These are phyloP conservation scores for Glyptemys insculpta DNA, from an alignment of 2,797 vertebrate genomes.

Conservation along the genomic window DNA sequence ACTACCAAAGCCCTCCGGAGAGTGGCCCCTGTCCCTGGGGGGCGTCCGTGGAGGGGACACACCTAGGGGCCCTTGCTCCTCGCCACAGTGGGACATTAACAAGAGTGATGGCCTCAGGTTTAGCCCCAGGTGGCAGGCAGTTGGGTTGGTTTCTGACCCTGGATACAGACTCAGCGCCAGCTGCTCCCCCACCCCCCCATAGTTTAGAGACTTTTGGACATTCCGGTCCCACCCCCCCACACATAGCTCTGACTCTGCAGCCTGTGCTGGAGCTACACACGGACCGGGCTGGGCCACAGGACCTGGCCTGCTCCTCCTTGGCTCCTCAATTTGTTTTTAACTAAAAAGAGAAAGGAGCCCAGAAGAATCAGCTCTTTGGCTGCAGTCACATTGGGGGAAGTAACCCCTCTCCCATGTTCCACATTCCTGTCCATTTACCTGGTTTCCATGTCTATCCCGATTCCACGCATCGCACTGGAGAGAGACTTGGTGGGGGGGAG, in stretches of 20 bases:
- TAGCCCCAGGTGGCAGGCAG: constrained; percentile 6
- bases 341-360: constrained; percentile 32
- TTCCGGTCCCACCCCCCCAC: constrained; percentile 39
- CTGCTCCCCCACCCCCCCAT: constrained; percentile 32
- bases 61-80: constrained; percentile 51
- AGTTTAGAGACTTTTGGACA: constrained; percentile 50
- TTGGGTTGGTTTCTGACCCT: background rate
- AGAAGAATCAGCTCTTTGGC: constrained; percentile 56
- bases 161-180: background rate
- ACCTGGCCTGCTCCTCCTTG: constrained; percentile 33
- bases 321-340: constrained; percentile 72
- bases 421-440: constrained; percentile 60
- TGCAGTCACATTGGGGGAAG: background rate
- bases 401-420: constrained; percentile 28
- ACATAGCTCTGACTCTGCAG: background rate
- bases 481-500: constrained; percentile 26
- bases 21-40: constrained; percentile 68
- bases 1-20: constrained; percentile 76
- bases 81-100: constrained; percentile 43
- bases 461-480: background rate
- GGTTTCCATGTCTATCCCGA: constrained; percentile 59
- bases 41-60: constrained; percentile 38
- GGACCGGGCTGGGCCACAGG: constrained; percentile 38
- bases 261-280: constrained; percentile 36
- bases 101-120: constrained; percentile 36